Percentiles rank a stretch among this genome's conserved stretches.
Evolutionary conservation across 2,888 invertebrate species (phyloP).

Genomic region (Monochamus alternatus): DNA sequence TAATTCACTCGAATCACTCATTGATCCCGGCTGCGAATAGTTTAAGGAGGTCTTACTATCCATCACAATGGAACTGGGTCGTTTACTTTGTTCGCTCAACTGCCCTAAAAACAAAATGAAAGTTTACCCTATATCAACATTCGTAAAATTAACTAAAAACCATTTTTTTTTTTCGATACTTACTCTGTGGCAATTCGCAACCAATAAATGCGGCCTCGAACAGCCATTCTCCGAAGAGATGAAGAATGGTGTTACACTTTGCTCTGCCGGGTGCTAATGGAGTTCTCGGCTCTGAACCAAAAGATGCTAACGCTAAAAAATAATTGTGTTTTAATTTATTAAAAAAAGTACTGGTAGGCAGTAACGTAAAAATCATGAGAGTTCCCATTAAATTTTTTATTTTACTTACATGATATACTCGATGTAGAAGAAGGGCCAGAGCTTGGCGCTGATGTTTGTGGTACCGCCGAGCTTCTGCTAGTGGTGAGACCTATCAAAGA

Average conservation of each 20-base stretch:
- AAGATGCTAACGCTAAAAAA: constrained; percentile 75
- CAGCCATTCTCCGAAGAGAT: constrained; percentile 96
- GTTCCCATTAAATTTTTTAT: neutral
- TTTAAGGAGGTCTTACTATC: constrained; percentile 74
- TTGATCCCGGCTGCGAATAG: constrained; percentile 78
- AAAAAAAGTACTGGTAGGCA: no score
- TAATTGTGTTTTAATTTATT: neutral
- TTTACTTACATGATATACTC: constrained; percentile 77
- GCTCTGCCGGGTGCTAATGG: constrained; percentile 86
- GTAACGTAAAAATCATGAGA: no score
- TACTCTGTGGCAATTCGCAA: constrained; percentile 76
- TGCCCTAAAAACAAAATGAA: constrained; percentile 63
- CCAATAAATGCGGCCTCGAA: constrained; percentile 96
- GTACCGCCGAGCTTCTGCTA: constrained; percentile 80
- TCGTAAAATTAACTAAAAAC: neutral
- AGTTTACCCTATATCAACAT: neutral
- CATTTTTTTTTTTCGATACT: constrained; percentile 47
- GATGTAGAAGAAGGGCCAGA: constrained; percentile 81
- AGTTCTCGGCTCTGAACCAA: constrained; percentile 70
- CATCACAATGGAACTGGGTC: constrained; percentile 79
- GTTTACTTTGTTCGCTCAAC: constrained; percentile 73
- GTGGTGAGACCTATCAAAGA: constrained; percentile 86
- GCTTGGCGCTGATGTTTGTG: constrained; percentile 79
- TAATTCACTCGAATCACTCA: constrained; percentile 79
- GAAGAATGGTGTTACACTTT: constrained; percentile 95